Evolutionary conservation across 1,140 invertebrate species (phyloP).

Genomic region (Brachionus koreanus): DNA sequence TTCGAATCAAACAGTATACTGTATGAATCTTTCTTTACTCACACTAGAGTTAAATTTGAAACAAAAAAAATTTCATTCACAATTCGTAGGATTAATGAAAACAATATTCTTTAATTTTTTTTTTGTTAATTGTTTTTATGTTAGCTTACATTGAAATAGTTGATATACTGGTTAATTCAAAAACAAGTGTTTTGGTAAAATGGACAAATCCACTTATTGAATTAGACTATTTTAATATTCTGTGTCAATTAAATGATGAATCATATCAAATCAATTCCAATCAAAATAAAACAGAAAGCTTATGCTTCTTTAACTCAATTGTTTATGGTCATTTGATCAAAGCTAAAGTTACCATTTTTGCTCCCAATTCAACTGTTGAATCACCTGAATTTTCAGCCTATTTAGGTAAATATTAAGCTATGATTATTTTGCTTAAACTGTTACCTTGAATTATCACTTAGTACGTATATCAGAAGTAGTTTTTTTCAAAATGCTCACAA

Average conservation of each 20-base stretch:
- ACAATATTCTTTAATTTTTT: too few species aligned
- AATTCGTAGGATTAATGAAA: too few species aligned
- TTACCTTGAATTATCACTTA: too few species aligned
- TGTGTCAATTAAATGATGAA: not conserved
- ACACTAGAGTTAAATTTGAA: not conserved
- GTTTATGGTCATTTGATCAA: not conserved
- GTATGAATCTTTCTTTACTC: not conserved
- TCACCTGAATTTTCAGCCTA: not conserved
- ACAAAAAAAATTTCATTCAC: not conserved
- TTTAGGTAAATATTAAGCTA: not conserved
- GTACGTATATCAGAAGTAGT: too few species aligned
- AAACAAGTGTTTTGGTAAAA: not conserved
- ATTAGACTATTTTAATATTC: not conserved
- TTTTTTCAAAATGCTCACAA: too few species aligned
- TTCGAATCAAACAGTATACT: not conserved
- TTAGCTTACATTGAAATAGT: not conserved
- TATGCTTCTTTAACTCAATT: not conserved
- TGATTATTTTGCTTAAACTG: too few species aligned
- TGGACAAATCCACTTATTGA: not conserved
- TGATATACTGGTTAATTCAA: not conserved
- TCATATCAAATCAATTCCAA: not conserved
- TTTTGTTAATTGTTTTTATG: not conserved
- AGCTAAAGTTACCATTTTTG: not conserved
- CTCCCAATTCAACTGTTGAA: not conserved
- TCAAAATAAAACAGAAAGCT: not conserved